Evolutionary conservation across 2,888 invertebrate species (phyloP), one percentile per base, ranked within the genome.

Genomic region (Scrobipalpa atriplicella): DNA sequence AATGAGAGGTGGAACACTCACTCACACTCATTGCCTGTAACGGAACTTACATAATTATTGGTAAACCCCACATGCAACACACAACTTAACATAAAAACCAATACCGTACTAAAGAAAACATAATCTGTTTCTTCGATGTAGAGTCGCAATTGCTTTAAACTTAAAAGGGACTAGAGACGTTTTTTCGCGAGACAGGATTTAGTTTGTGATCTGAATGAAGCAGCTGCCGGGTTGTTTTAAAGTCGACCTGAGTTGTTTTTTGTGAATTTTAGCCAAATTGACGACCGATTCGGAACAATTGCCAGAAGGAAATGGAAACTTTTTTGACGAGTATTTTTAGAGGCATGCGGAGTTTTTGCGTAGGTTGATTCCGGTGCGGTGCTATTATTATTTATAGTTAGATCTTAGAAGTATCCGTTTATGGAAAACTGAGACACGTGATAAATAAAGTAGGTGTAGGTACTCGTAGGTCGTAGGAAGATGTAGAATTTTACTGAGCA

Each of bases 11-110:
- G 71, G 76, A 79, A 81, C 81, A 80, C 80, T 76, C 81, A 80
- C 80, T 76, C 75, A 76, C 75, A 69, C 72, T 72, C 73, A 71
- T 72, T 73, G 75, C 72, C 74, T 78, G 78, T 82, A 85, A 82
- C 82, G 81, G 81, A 80, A 78, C 82, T 85, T 84, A 84, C 81
- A 81, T 85, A 86, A 86, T 85, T 83, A 84, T 84, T 84, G 79
- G 78, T 81, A 81, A 83, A 78, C 76, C 75, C 69, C 67, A 62
- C 66, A 38, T 67, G 64, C 65, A 70, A n/a, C n/a, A 16, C 38
- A 5, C 0, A 64, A 19, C 39, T 52, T 1, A 39, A 52, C 58
- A 68, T 65, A 58, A 66, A 62, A 65, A 63, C n/a, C 63, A 16
- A 36, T 2, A 36, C 11, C 36, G 18, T 52, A 16, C 38, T 8